phyloP scores from a whole-genome alignment of 1,140 invertebrate species.

The Ceratoteleas bidentatus region DNA sequence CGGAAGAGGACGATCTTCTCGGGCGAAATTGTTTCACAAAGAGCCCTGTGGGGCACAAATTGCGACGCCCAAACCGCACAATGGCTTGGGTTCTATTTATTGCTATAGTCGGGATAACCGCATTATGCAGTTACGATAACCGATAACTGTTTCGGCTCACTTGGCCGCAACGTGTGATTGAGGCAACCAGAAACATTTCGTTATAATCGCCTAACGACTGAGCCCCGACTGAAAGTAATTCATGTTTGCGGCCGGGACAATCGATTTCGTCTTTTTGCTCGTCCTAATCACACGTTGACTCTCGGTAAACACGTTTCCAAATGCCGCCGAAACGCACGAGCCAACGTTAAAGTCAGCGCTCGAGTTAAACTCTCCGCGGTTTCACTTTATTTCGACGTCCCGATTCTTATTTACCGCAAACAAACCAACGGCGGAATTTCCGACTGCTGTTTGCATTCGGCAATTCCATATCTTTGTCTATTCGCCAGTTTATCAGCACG shows the following conservation, averaged over 20 bases:
- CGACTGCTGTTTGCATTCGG: no score
- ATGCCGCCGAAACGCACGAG: no score
- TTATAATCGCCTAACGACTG: conserved; percentile 48
- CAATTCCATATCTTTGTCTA: no score
- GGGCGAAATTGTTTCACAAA: no score
- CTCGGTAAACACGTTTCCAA: no score
- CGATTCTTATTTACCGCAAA: no score
- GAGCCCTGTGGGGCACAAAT: not conserved
- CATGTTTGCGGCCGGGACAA: conserved; percentile 36
- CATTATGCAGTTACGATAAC: conserved; percentile 56
- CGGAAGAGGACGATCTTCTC: no score
- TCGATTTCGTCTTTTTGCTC: conserved; percentile 15
- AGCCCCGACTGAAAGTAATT: conserved; percentile 44
- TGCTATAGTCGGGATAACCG: conserved; percentile 49
- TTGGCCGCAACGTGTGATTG: conserved; percentile 49
- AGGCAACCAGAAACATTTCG: conserved; percentile 52
- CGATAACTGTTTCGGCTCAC: conserved; percentile 57
- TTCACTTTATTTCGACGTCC: no score
- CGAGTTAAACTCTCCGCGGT: no score
- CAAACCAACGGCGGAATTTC: no score
- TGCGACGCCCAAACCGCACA: conserved; percentile 24
- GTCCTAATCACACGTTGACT: not conserved
- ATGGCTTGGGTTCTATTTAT: conserved; percentile 33
- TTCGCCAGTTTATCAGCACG: no score
- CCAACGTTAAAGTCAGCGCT: no score